A percentile compares a stretch with the other conserved stretches of the same genome.
Evolutionary conservation across 2,888 invertebrate species (phyloP).

Genomic region (Chloromyia formosa): DNA sequence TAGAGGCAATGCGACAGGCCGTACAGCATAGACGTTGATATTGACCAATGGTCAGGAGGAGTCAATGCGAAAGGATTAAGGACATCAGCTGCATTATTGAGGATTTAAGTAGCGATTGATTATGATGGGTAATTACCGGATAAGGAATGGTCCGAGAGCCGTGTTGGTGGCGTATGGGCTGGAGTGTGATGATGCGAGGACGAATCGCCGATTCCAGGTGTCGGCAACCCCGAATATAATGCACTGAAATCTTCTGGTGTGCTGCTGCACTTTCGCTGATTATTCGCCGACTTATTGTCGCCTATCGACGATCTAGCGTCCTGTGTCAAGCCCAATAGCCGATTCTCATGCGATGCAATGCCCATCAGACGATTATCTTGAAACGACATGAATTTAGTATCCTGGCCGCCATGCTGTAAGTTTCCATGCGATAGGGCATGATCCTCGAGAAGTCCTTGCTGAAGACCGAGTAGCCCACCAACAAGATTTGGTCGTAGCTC

Average conservation of each 20-base stretch:
- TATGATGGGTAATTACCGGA: slow-evolving; percentile 65
- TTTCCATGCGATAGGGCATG: slow-evolving; percentile 69
- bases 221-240: slow-evolving; percentile 75
- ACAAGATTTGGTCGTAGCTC: slow-evolving; percentile 84
- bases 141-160: slow-evolving; percentile 69
- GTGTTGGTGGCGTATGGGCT: slow-evolving; percentile 75
- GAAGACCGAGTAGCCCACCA: slow-evolving; percentile 80
- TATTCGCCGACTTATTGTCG: slow-evolving; percentile 67
- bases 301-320: slow-evolving; percentile 65
- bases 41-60: not conserved
- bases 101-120: not conserved
- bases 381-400: slow-evolving; percentile 65
- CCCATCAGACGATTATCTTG: slow-evolving; percentile 65
- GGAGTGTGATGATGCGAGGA: slow-evolving; percentile 71
- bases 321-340: slow-evolving; percentile 63
- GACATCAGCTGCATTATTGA: slow-evolving; percentile 3
- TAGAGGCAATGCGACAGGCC: not conserved
- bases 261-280: slow-evolving; percentile 79
- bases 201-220: slow-evolving; percentile 64
- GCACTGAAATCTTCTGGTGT: slow-evolving; percentile 90
- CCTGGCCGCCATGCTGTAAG: slow-evolving; percentile 64
- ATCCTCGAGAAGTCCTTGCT: slow-evolving; percentile 81
- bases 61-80: not conserved
- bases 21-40: too few relatives aligned
- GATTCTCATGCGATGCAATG: slow-evolving; percentile 63